Percentiles rank a stretch among this genome's conserved stretches.
phyloP scores from a whole-genome alignment of 2,113 vertebrate species.

The Callithrix jacchus region DNA sequence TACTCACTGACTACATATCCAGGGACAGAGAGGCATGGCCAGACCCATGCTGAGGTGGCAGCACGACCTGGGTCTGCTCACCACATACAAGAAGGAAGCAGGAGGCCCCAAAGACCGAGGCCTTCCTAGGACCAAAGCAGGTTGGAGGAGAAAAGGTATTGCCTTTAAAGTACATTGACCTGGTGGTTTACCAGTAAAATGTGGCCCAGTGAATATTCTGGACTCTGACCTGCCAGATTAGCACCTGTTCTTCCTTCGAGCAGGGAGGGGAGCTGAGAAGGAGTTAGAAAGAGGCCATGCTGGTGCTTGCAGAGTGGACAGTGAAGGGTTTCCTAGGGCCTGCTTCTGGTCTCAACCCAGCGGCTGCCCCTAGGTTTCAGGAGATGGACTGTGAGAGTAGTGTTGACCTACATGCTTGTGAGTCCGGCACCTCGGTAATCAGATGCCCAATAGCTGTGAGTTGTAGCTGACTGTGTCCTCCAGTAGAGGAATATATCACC shows the following conservation, averaged over 20 bases:
- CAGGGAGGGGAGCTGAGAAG: neutral
- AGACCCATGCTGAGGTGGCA: neutral
- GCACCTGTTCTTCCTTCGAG: neutral
- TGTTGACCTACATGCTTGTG: neutral
- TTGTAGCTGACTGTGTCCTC: neutral
- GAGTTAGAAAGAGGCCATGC: neutral
- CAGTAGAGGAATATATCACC: neutral
- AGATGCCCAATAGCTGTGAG: neutral
- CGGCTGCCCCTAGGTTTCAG: neutral
- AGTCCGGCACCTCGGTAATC: neutral
- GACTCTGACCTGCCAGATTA: constrained; percentile 6
- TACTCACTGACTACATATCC: neutral
- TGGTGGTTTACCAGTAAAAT: neutral
- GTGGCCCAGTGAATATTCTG: neutral
- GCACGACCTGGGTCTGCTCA: neutral
- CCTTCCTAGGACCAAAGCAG: neutral
- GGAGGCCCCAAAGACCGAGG: neutral
- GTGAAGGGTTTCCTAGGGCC: neutral
- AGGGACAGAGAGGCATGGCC: neutral
- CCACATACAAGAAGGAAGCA: neutral
- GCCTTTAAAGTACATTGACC: neutral
- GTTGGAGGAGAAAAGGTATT: neutral
- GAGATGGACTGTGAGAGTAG: neutral
- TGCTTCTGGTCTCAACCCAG: neutral
- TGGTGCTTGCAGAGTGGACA: neutral